A percentile compares a stretch with the other conserved stretches of the same genome.
These are phyloP conservation scores for Gymnoscelis rufifasciata DNA, from an alignment of 2,888 invertebrate genomes.

Conservation along the genomic window DNA sequence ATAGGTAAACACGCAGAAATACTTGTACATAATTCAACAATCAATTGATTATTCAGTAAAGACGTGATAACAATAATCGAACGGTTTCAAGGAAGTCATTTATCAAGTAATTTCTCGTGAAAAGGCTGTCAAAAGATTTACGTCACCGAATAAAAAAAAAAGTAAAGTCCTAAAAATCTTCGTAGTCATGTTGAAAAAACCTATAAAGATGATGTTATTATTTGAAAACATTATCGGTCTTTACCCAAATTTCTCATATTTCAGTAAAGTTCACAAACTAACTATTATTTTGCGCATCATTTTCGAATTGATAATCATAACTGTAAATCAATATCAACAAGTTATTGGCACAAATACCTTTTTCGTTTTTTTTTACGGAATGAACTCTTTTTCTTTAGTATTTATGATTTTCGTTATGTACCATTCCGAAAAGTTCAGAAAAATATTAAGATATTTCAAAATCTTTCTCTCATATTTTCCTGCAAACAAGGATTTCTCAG, in stretches of 20 bases:
- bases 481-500: neutral
- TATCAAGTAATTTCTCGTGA: too few species aligned
- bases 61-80: too few species aligned
- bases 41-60: too few species aligned
- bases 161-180: too few species aligned
- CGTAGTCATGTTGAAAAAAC: constrained; percentile 1
- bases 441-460: constrained; percentile 1
- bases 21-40: too few species aligned
- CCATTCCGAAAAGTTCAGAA: neutral
- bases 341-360: neutral
- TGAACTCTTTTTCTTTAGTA: neutral
- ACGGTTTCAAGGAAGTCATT: too few species aligned
- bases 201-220: neutral
- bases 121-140: too few species aligned
- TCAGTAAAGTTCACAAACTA: neutral
- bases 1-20: too few species aligned
- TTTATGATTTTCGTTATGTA: neutral
- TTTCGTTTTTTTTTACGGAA: neutral
- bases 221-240: neutral
- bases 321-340: too few species aligned
- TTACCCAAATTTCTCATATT: neutral
- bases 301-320: neutral
- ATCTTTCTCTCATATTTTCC: neutral
- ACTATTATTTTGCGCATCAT: neutral
- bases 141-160: too few species aligned